Conservation (phyloP, 2,797 vertebrate species). For the Ctenopoma kingsleyae region DNA sequence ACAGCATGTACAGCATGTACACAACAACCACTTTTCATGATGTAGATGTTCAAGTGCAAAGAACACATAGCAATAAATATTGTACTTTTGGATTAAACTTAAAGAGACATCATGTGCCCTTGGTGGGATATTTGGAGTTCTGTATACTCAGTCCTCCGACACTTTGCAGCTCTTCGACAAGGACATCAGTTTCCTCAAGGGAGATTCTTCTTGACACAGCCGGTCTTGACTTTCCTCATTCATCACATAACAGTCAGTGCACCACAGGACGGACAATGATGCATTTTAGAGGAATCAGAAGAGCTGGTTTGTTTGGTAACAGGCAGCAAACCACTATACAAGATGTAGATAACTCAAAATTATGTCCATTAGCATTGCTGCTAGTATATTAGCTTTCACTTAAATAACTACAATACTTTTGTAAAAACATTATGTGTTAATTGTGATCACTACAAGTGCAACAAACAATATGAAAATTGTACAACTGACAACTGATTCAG, state of each 20-base stretch:
- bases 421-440: neutral
- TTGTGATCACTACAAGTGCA: neutral
- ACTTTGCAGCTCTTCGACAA: slow-evolving; percentile 64
- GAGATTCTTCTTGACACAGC: slow-evolving; percentile 65
- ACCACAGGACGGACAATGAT: slow-evolving; percentile 8
- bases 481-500: neutral
- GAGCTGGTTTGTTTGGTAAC: slow-evolving; percentile 24
- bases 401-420: neutral
- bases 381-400: neutral
- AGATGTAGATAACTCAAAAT: slow-evolving; percentile 1
- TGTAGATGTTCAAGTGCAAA: slow-evolving; percentile 4
- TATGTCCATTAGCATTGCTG: neutral
- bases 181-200: slow-evolving; percentile 71
- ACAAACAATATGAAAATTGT: neutral
- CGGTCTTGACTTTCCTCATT: slow-evolving; percentile 69
- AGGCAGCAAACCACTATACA: slow-evolving; percentile 1
- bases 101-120: slow-evolving; percentile 62
- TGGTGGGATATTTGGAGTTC: slow-evolving; percentile 55
- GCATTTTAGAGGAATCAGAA: slow-evolving; percentile 32
- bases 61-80: slow-evolving; percentile 15
- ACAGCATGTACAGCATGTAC: neutral
- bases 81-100: slow-evolving; percentile 50
- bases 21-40: neutral
- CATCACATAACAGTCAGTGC: slow-evolving; percentile 57
- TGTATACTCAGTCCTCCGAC: slow-evolving; percentile 53